Evolutionary conservation across 2,888 invertebrate species (phyloP), one percentile per base, ranked within the genome.

Genomic region (Latrodectus elegans): DNA sequence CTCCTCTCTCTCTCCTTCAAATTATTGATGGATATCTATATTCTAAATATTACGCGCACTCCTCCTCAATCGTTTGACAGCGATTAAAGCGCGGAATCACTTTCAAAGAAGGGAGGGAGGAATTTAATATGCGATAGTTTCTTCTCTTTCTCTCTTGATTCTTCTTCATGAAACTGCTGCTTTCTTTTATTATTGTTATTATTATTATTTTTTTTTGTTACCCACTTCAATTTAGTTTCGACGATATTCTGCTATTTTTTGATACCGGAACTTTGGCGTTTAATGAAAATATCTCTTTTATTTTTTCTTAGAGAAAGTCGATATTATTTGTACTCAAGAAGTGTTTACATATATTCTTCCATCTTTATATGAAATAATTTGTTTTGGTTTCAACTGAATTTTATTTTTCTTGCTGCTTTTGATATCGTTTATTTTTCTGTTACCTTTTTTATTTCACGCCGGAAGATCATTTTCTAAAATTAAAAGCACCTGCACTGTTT

Each of bases 11-110:
- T 79, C 73, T 67, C 65, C 70, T 26, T 74, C 71, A n/a, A 15
- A 53, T 51, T 70, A 70, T 68, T 60, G 79, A 70, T 74, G 49
- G 75, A 80, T 79, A 53, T 70, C 52, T 75, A 64, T 71, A 60
- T 74, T 79, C 75, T 68, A 67, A 80, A 80, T 85, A 70, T 80
- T 68, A 68, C 38, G 70, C 26, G 70, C 68, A 51, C 74, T 81
- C 73, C 74, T 53, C 26, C 38, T 38, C 15, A 55, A 52, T 74
- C 60, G 17, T 53, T 26, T 52, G 64, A 67, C 26, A 22, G 26
- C 53, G 73, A 22, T 81, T 73, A 80, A 80, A 70, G 60, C 51
- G 49, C 64, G 49, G 26, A 60, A 74, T 67, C 53, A 53, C 67
- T 81, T 81, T 74, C 38, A 38, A 38, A 38, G 38, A 38, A 38